Evolutionary conservation across 2,113 vertebrate species (phyloP), one percentile per base, ranked within the genome.

Genomic region (Phylloscopus trochilus): DNA sequence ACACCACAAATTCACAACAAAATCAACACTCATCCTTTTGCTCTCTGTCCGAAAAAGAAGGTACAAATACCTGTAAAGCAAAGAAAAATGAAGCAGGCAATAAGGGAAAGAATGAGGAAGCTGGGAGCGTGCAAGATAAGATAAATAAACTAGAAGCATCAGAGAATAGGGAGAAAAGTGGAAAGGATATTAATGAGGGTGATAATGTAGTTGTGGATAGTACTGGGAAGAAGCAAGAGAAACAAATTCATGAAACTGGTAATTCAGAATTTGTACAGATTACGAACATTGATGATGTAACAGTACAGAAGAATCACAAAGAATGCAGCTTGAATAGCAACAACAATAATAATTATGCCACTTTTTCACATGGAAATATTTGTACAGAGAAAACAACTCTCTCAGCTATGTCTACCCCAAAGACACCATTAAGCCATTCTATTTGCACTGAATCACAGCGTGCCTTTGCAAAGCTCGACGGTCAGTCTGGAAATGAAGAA

Each of bases 331-430:
- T 96, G 44, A 98, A 97, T 94, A 98, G 91, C 94, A 99, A 99
- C 92, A 98, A 99, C 67, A 99, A 98, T 33, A 99, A 99, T 75
- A 97, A 97, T 85, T 64, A 96, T 27, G 24, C 91, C 49, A 74
- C 77, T 78, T 89, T 79, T 52, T 86, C 79, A 15, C 68, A 92
- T 72, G 43, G 17, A 87, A 96, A 87, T 68, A 82, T 91, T 63
- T 84, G 59, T 72, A 89, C 81, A 51, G 91, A 95, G 74, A 89
- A 94, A 86, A 84, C 49, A 97, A 85, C 63, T 72, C 73, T 90
- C 82, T 94, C 89, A 80, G 91, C 62, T 84, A 35, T 23, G 7
- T 47, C 78, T 67, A 60, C 83, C 74, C 83, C 63, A 78, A 75
- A 90, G 95, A 92, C 46, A 64, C 47, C 86, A 70, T 39, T 95